These are phyloP conservation scores for Zosterops lateralis DNA, from an alignment of 2,113 vertebrate species.

Conservation along the genomic window DNA sequence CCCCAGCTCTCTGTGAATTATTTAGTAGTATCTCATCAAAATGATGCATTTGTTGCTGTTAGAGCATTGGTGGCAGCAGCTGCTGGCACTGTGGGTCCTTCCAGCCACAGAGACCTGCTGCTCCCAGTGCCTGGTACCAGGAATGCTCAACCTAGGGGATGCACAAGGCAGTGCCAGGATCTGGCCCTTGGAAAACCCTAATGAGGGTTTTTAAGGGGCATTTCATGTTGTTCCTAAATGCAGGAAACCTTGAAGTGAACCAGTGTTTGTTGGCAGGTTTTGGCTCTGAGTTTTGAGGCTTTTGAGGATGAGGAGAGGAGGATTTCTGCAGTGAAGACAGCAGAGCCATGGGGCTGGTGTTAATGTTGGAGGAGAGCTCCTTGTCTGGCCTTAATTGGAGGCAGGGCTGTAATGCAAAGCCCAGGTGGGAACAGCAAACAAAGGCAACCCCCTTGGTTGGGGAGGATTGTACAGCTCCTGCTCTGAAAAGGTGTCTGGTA, in stretches of 20 bases:
- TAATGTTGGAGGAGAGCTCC: background rate
- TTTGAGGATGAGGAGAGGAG: background rate
- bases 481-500: background rate
- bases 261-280: background rate
- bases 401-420: background rate
- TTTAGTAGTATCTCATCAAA: slow-evolving; percentile 68
- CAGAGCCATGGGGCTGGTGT: rapidly evolving
- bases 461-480: background rate
- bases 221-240: background rate
- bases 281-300: background rate
- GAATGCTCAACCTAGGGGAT: background rate
- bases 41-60: slow-evolving; percentile 63
- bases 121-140: background rate
- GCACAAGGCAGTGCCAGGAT: background rate
- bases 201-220: background rate
- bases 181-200: background rate
- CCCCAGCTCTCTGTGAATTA: slow-evolving; percentile 63
- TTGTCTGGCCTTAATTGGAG: background rate
- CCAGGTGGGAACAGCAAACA: background rate
- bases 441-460: rapidly evolving
- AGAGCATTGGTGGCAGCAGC: slow-evolving; percentile 38
- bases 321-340: background rate
- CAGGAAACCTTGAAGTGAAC: background rate
- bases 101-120: slow-evolving; percentile 20
- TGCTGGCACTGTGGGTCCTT: slow-evolving; percentile 32